These are phyloP conservation scores for Zaprionus camerounensis DNA, from an alignment of 1,140 invertebrate species.

Conservation along the genomic window DNA sequence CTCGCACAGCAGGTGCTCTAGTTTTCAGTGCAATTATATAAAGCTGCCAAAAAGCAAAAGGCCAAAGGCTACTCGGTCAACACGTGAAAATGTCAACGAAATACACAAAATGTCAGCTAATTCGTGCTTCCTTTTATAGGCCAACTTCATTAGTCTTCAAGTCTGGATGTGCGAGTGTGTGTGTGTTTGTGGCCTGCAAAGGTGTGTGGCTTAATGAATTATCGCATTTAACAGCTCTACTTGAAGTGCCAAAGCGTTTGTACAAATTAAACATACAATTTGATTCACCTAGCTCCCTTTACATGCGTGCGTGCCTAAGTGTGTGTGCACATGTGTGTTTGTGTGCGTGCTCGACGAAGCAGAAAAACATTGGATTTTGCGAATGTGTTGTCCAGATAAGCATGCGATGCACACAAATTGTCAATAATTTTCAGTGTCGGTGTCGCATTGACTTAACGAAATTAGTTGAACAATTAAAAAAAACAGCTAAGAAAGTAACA, in stretches of 20 bases:
- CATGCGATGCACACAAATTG: constrained; percentile 11
- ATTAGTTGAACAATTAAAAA: constrained; percentile 8
- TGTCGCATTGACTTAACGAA: not conserved
- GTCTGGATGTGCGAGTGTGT: not conserved
- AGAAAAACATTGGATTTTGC: constrained; percentile 11
- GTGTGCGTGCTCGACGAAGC: not conserved
- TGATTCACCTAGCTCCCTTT: not conserved
- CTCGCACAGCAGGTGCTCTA: constrained; percentile 64
- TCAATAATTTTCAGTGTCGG: constrained; percentile 7
- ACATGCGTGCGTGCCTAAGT: not conserved
- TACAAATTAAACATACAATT: constrained; percentile 24
- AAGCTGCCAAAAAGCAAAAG: constrained; percentile 66
- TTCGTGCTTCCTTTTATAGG: constrained; percentile 58
- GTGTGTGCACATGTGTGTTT: not conserved
- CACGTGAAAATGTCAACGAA: constrained; percentile 32
- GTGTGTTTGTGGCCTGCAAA: constrained; percentile 27
- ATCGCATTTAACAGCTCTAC: constrained; percentile 65
- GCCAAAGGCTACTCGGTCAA: not conserved
- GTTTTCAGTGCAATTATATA: constrained; percentile 75
- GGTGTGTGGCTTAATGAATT: constrained; percentile 69
- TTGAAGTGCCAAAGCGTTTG: constrained; percentile 26
- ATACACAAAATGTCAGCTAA: constrained; percentile 47
- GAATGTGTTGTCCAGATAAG: constrained; percentile 14
- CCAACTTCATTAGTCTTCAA: constrained; percentile 70
- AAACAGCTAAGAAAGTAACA: not conserved